Conservation (phyloP, 2,888 invertebrate genomes). For the Epinotia demarniana region DNA sequence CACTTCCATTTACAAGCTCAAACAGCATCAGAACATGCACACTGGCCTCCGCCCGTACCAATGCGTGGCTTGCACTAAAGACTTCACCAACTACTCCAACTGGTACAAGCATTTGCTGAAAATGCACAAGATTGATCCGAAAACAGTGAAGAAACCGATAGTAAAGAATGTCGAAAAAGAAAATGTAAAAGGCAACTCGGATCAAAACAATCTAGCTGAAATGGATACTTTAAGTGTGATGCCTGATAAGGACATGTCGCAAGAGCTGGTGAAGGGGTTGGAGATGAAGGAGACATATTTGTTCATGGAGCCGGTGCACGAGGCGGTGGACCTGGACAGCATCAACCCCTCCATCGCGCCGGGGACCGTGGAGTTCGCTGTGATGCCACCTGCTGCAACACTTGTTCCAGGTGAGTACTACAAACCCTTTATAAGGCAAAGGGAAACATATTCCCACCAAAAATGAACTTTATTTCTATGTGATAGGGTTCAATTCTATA, state of each 20-base stretch:
- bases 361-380: constrained; percentile 50
- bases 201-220: not conserved
- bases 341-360: constrained; percentile 54
- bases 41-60: constrained; percentile 82
- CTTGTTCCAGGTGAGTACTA: constrained; percentile 60
- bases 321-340: constrained; percentile 59
- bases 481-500: too few relatives aligned
- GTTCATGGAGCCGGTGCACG: constrained; percentile 55
- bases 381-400: constrained; percentile 53
- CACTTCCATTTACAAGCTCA: constrained; percentile 57
- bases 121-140: constrained; percentile 64
- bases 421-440: too few relatives aligned
- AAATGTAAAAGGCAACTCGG: not conserved
- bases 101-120: constrained; percentile 82
- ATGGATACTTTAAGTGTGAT: constrained; percentile 2
- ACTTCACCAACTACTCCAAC: constrained; percentile 84
- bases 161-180: constrained; percentile 29
- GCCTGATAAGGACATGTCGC: constrained; percentile 7
- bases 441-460: too few relatives aligned
- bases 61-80: constrained; percentile 82
- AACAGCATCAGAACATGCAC: constrained; percentile 85
- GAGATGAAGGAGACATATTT: constrained; percentile 49
- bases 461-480: too few relatives aligned
- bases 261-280: not conserved
- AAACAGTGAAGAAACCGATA: constrained; percentile 47